Base-by-base conservation (phyloP, 2,888 invertebrate species). In the Erebia epiphron region DNA sequence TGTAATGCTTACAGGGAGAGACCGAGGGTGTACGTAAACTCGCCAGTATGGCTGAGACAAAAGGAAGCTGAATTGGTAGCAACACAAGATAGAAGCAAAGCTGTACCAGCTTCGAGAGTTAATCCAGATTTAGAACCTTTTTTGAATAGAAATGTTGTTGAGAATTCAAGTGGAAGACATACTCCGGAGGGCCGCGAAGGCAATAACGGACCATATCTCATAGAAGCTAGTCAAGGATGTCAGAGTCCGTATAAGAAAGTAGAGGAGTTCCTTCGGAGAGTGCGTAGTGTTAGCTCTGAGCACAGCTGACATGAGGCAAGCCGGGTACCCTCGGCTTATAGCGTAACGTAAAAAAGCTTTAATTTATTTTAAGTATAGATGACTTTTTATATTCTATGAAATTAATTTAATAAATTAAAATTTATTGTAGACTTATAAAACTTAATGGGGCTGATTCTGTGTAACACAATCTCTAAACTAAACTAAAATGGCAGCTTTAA, bases 31-130 rank as follows among this genome's bases (percentile, higher is more conserved):
- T 95, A 95, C 81, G 92, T 88, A 75, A 94, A 95, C 79, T 95
- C 95, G 3, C 95, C 95, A 0, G 91, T 95, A 21, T 95, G 95
- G 95, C 79, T 95, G 63, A 89, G 95, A 0, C 94, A 95, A 80
- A 87, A 80, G 72, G 91, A 90, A 72, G 86, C 86, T 1, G 91
- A 89, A 74, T 78, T 80, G 26, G 83, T 82, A 4, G 82, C 80
- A 1, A 78, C 77, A 13, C 87, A 89, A 43, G 85, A 83, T 21
- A 85, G 78, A 50, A 84, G 78, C 68, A 82, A 79, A 1, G 80
- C 82, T 18, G 46, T 14, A 10, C 79, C 78, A 5, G 80, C 77
- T 13, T 75, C 78, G 14, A 81, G 84, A 0, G 79, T 79, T 1
- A 81, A 80, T 11, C 82, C 84, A n/a, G 92, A 93, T 68, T 83